phyloP scores from a whole-genome alignment of 2,888 invertebrate species.

The Drosophila formosana region DNA sequence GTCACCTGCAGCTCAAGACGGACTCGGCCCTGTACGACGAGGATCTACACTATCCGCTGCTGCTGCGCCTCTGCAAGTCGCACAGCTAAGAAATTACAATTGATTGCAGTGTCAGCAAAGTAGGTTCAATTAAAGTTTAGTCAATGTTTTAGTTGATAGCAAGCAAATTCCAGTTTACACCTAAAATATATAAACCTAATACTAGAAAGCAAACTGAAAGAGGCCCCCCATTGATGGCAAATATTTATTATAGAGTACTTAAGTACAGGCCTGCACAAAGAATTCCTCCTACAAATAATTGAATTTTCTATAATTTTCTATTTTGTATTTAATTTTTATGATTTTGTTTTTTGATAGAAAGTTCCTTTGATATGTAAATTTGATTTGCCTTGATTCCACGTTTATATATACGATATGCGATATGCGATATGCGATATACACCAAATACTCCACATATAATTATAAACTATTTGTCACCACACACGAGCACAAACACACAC shows the following conservation, averaged over 20 bases:
- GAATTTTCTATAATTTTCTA: too few relatives aligned
- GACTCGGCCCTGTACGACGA: conserved; percentile 88
- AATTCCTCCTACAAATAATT: conserved; percentile 60
- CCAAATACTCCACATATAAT: conserved; percentile 64
- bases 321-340: not conserved
- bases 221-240: conserved; percentile 2
- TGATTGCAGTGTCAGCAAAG: conserved; percentile 5
- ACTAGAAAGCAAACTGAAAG: conserved; percentile 3
- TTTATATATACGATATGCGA: conserved; percentile 40
- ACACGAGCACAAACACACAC: conserved; percentile 21
- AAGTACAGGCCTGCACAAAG: conserved; percentile 27
- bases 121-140: conserved; percentile 65
- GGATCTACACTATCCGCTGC: conserved; percentile 90
- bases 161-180: conserved; percentile 79
- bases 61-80: conserved; percentile 87
- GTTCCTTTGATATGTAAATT: conserved; percentile 73
- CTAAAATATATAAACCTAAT: conserved; percentile 49
- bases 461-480: conserved; percentile 24
- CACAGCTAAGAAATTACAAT: conserved; percentile 52
- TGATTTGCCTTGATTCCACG: conserved; percentile 72
- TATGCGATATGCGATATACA: conserved; percentile 26
- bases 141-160: conserved; percentile 75
- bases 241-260: not conserved
- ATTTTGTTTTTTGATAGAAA: conserved; percentile 41
- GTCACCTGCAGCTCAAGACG: conserved; percentile 87